phyloP scores from a whole-genome alignment of 2,888 invertebrate genomes.

The Xanthia icteritia region DNA sequence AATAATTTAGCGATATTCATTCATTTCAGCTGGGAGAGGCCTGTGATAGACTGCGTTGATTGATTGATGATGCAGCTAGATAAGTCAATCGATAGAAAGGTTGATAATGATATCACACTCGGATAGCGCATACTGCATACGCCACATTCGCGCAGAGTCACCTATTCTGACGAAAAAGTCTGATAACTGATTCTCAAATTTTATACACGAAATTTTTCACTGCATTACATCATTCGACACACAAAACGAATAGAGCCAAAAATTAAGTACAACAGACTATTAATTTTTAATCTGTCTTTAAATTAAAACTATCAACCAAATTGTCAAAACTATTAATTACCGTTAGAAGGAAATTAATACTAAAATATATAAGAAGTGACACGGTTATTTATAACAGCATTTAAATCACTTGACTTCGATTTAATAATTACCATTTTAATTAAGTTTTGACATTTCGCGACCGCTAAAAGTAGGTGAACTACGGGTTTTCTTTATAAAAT shows the following conservation, averaged over 20 bases:
- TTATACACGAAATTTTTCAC: slow-evolving; percentile 4
- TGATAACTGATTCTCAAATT: slow-evolving; percentile 15
- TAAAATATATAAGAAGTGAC: slow-evolving; percentile 8
- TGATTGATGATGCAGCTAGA: neutral
- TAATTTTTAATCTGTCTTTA: slow-evolving; percentile 36
- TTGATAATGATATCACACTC: neutral
- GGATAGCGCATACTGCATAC: neutral
- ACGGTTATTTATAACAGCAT: slow-evolving; percentile 29
- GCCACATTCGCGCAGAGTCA: too few species aligned
- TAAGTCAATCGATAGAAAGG: neutral
- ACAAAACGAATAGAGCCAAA: slow-evolving; percentile 35
- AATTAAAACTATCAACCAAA: slow-evolving; percentile 49
- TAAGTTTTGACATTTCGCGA: slow-evolving; percentile 29
- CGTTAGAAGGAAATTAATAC: slow-evolving; percentile 33
- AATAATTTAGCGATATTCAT: neutral
- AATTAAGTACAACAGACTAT: slow-evolving; percentile 23
- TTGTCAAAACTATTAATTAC: slow-evolving; percentile 45
- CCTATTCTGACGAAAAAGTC: neutral
- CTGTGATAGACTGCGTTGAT: neutral
- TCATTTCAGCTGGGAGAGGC: neutral
- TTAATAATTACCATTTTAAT: slow-evolving; percentile 35
- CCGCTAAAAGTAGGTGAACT: neutral
- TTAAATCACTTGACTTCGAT: slow-evolving; percentile 19
- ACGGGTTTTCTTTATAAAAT: neutral
- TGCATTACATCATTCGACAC: slow-evolving; percentile 28